phyloP scores from a whole-genome alignment of 2,797 vertebrate genomes.

The Rhinophrynus dorsalis region DNA sequence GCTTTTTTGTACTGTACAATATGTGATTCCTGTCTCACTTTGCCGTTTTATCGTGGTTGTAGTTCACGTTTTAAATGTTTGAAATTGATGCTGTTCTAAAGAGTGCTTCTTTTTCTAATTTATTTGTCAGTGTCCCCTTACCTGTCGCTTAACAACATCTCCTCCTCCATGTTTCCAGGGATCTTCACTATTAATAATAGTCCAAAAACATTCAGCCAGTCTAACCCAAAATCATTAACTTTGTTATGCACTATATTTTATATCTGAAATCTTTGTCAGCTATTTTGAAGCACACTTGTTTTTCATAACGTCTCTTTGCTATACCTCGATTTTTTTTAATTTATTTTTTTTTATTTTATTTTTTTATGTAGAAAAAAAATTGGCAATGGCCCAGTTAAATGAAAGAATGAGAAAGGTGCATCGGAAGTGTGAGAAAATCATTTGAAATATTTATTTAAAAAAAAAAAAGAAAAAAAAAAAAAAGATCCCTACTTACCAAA shows the following conservation, averaged over 20 bases:
- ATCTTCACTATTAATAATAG: conserved; percentile 59
- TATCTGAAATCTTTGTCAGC: conserved; percentile 79
- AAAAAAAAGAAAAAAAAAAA: conserved; percentile 68
- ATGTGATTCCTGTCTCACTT: conserved; percentile 79
- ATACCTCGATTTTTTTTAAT: conserved; percentile 83
- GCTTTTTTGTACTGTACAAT: conserved; percentile 87
- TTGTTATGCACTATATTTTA: conserved; percentile 96
- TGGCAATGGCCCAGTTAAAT: conserved; percentile 48
- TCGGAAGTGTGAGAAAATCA: conserved; percentile 55
- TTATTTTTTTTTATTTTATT: conserved; percentile 24
- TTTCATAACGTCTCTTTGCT: conserved; percentile 82
- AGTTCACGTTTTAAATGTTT: conserved; percentile 86
- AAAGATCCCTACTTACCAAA: conserved; percentile 61
- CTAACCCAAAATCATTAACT: conserved; percentile 80
- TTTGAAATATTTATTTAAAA: conserved; percentile 58
- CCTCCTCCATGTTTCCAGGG: conserved; percentile 78
- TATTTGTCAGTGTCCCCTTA: conserved; percentile 79
- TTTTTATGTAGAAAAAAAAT: conserved; percentile 53
- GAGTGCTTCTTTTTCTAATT: conserved; percentile 81
- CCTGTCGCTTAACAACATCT: conserved; percentile 73
- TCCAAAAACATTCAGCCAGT: conserved; percentile 69
- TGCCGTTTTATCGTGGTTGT: conserved; percentile 83
- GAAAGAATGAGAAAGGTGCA: conserved; percentile 45
- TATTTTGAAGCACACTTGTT: conserved; percentile 81
- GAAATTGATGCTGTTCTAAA: conserved; percentile 82